Evolutionary conservation across 2,888 invertebrate species (phyloP), one percentile per base, ranked within the genome.

Genomic region (Ypsolopha sequella): DNA sequence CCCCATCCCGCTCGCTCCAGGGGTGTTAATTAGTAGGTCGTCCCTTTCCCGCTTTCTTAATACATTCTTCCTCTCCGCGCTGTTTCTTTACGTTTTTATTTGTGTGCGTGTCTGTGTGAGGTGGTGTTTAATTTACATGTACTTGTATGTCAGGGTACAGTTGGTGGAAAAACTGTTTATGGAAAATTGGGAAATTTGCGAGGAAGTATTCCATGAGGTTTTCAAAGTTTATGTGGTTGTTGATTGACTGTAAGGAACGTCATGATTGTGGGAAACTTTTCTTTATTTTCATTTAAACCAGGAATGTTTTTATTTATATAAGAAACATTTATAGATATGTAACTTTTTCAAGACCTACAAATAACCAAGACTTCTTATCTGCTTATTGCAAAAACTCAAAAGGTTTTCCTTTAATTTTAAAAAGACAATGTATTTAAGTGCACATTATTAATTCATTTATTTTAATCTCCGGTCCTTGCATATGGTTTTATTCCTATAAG

Each of bases 51-150:
- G 84, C 89, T 84, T 84, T 86, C 86, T 87, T 86, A 87, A 85
- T 86, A 85, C 87, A 84, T 87, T 87, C 87, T 85, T 85, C 87
- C 86, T 86, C 85, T 86, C 68, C 24, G 73, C 80, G 78, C 24
- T 82, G 84, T 84, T 86, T 85, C 85, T 86, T 86, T 81, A 76
- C 74, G 80, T 85, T 86, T 86, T 86, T 86, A 86, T 86, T 85
- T 80, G 86, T 86, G 86, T 85, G 85, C 75, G 85, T 85, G 80
- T 62, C 81, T 85, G 86, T 84, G 85, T 85, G 85, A 81, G 80
- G 75, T 79, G 76, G 80, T 85, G 84, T 85, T 84, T 85, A 85
- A 85, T 85, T 84, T 86, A 81, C 84, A 84, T 85, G 82, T 85
- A 85, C 82, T 82, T 85, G 81, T 85, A 85, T 85, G 85, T 80